These are phyloP conservation scores for Pollenia angustigena DNA, from an alignment of 2,888 invertebrate species.

Conservation along the genomic window DNA sequence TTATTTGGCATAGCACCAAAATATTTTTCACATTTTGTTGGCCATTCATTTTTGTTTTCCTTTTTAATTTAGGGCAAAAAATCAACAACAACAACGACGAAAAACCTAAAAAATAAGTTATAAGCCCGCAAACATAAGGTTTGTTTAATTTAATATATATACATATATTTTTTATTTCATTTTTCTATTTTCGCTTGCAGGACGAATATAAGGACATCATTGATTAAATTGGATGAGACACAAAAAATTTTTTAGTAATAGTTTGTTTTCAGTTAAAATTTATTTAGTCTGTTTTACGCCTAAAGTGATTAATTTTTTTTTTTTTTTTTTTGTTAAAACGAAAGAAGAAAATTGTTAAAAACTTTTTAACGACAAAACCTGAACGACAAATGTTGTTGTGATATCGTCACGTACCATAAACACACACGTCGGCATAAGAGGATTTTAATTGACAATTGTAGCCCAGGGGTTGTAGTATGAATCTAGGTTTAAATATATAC, in stretches of 20 bases:
- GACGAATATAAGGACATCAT: slow-evolving; percentile 46
- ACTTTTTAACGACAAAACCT: too few species aligned
- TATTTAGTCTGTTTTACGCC: slow-evolving; percentile 53
- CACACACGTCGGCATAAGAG: slow-evolving; percentile 36
- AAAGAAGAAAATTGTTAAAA: slow-evolving; percentile 27
- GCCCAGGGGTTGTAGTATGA: background rate
- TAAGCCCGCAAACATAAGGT: slow-evolving; percentile 65
- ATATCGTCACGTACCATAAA: slow-evolving; percentile 45
- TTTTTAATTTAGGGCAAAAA: slow-evolving; percentile 46
- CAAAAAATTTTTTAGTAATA: slow-evolving; percentile 29
- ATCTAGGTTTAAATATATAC: slow-evolving; percentile 15
- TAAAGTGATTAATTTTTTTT: slow-evolving; percentile 53
- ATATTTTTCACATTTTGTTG: slow-evolving; percentile 53
- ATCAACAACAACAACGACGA: background rate
- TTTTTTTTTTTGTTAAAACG: background rate
- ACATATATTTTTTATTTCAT: background rate
- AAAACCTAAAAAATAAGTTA: slow-evolving; percentile 56
- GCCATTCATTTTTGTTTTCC: slow-evolving; percentile 21
- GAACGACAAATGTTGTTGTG: slow-evolving; percentile 39
- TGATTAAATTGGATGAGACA: slow-evolving; percentile 63
- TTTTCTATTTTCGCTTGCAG: slow-evolving; percentile 22
- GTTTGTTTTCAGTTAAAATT: slow-evolving; percentile 47
- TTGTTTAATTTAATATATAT: slow-evolving; percentile 24
- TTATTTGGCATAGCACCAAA: slow-evolving; percentile 69
- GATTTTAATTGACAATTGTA: slow-evolving; percentile 51